Evolutionary conservation across 2,888 invertebrate species (phyloP), one percentile per base, ranked within the genome.

Genomic region (Marasmarcha lunaedactyla): DNA sequence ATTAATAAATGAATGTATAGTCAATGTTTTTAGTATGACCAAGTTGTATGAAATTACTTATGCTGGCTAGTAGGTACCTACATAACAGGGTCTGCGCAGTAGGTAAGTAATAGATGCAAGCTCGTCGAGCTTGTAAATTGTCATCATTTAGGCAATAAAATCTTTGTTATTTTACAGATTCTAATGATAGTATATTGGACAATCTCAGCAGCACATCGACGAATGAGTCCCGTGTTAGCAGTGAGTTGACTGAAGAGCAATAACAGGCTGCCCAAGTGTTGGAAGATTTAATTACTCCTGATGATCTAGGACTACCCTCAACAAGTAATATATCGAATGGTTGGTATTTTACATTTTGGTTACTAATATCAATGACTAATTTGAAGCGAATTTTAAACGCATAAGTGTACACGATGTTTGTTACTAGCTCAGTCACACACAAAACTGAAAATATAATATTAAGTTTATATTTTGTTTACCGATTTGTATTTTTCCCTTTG

Each of bases 181-280:
- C 13, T 6, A 11, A 33, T 12, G 33, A 33, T 12, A 33, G 13
- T 9, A 13, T 33, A 33, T 33, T 13, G 10, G 33, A 12, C 33
- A 33, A 33, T 33, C 11, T 33, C 10, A 33, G 10, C 13, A 33
- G 10, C 13, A 33, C 33, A 13, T 33, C 33, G 33, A 13, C 10
- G 10, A 33, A 33, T 33, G 13, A 12, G 13, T 33, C 33, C 13
- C 12, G 13, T 5, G 33, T 33, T 5, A 33, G 33, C 33, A 33
- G 33, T 33, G 33, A 33, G 33, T 12, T 33, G 13, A 33, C 33
- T 3, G 33, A 33, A 33, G 33, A 33, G 10, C 33, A 33, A 33
- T 33, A 6, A 33, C 33, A 12, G 5, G 33, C 33, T 33, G 33
- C 33, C 33, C 33, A 33, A 33, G 10, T 13, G 3, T 33, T 33